Conservation (phyloP, 2,888 invertebrate species). For the Gortyna flavago region DNA sequence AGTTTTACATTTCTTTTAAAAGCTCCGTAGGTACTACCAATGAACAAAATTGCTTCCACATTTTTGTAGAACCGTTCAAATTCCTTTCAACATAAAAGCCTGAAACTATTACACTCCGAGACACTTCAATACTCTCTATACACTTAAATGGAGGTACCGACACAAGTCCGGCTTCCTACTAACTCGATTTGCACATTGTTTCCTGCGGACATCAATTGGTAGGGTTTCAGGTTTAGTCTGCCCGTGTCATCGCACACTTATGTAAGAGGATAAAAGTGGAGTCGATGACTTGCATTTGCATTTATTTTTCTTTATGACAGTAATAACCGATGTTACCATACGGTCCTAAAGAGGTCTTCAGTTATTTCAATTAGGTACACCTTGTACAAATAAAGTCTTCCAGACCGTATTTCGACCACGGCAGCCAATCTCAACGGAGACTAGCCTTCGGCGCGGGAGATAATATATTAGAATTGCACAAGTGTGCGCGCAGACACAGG, state of each 20-base stretch:
- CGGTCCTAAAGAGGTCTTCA: no score
- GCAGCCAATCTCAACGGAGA: no score
- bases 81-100: slow-evolving; percentile 20
- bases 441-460: no score
- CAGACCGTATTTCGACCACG: no score
- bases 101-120: slow-evolving; percentile 22
- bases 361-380: no score
- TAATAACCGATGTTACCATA: neutral
- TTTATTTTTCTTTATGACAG: neutral
- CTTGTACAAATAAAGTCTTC: no score
- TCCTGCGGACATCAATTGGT: slow-evolving; percentile 76
- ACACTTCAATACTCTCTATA: slow-evolving; percentile 57
- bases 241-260: slow-evolving; percentile 49
- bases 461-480: no score
- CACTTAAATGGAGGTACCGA: slow-evolving; percentile 59
- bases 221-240: slow-evolving; percentile 79
- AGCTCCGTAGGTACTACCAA: neutral
- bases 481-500: no score
- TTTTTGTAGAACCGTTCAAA: slow-evolving; percentile 11
- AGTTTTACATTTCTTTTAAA: neutral
- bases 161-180: slow-evolving; percentile 82
- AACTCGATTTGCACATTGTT: slow-evolving; percentile 83
- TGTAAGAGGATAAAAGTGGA: slow-evolving; percentile 35
- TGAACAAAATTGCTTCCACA: slow-evolving; percentile 13
- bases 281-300: slow-evolving; percentile 46